phyloP scores from a whole-genome alignment of 2,113 vertebrate species.

The Romanogobio albipinnatus region DNA sequence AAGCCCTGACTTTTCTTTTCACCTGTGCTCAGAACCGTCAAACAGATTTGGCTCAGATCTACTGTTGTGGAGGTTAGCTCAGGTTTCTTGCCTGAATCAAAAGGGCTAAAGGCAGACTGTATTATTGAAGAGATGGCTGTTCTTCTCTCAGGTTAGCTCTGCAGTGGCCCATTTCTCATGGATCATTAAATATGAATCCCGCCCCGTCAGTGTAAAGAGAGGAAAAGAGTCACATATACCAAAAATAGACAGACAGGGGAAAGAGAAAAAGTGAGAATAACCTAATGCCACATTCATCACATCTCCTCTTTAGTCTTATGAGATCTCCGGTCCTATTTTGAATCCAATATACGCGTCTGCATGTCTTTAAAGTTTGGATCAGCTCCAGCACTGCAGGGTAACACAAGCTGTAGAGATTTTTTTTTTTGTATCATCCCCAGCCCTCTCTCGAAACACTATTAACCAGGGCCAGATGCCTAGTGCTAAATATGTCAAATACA shows the following conservation, averaged over 20 bases:
- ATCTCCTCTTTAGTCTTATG: background rate
- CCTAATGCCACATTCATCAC: background rate
- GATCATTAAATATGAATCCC: conserved; percentile 51
- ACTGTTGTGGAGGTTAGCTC: background rate
- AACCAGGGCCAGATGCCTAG: conserved; percentile 29
- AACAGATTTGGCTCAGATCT: background rate
- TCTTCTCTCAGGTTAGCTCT: conserved; percentile 47
- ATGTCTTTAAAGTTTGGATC: background rate
- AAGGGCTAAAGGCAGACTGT: background rate
- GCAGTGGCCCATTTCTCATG: conserved; percentile 60
- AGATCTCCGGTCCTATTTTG: background rate
- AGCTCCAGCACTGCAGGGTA: conserved; percentile 21
- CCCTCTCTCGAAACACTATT: conserved; percentile 2
- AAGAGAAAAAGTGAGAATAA: conserved; percentile 20
- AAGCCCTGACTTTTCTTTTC: background rate
- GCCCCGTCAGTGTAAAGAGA: background rate
- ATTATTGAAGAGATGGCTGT: conserved; percentile 45
- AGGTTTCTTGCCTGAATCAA: background rate
- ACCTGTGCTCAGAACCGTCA: background rate
- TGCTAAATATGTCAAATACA: conserved; percentile 33
- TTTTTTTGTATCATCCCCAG: background rate
- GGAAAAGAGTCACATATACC: background rate
- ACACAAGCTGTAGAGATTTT: background rate
- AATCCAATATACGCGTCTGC: conserved; percentile 3
- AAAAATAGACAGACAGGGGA: conserved; percentile 10